These are phyloP conservation scores for Urocynchramus pylzowi DNA, from an alignment of 2,113 vertebrate genomes.

Conservation along the genomic window DNA sequence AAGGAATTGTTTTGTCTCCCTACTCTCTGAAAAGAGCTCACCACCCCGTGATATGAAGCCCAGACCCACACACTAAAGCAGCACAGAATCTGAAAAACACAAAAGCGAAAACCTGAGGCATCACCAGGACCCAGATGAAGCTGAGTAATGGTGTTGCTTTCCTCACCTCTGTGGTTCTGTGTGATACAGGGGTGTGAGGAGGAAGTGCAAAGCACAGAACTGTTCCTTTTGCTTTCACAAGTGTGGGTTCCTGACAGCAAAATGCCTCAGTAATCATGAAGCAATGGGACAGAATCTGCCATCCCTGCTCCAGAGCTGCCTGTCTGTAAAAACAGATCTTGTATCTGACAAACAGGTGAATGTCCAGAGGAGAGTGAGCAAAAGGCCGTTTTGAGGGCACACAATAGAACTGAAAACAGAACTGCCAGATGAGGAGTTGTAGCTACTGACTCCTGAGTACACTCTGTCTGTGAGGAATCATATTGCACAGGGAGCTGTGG, in stretches of 20 bases:
- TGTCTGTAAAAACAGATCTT: neutral
- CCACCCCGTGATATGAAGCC: rapidly evolving
- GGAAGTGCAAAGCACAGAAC: neutral
- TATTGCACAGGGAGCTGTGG: neutral
- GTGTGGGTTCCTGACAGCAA: neutral
- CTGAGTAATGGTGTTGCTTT: rapidly evolving
- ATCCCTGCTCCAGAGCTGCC: neutral
- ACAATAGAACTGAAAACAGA: neutral
- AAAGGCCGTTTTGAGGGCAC: neutral
- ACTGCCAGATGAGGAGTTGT: neutral
- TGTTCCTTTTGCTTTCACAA: neutral
- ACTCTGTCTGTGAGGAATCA: neutral
- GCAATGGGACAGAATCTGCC: neutral
- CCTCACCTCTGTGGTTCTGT: neutral
- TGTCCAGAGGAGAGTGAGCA: neutral
- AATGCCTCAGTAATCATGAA: neutral
- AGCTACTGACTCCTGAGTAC: neutral
- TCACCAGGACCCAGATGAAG: neutral
- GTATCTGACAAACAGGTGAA: neutral
- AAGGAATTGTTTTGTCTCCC: neutral
- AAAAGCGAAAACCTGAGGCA: neutral
- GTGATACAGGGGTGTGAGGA: neutral
- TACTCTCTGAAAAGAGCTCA: neutral
- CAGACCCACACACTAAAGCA: neutral
- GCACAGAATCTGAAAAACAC: neutral